Conservation (phyloP, 2,888 invertebrate genomes). For the Rhagonycha fulva region DNA sequence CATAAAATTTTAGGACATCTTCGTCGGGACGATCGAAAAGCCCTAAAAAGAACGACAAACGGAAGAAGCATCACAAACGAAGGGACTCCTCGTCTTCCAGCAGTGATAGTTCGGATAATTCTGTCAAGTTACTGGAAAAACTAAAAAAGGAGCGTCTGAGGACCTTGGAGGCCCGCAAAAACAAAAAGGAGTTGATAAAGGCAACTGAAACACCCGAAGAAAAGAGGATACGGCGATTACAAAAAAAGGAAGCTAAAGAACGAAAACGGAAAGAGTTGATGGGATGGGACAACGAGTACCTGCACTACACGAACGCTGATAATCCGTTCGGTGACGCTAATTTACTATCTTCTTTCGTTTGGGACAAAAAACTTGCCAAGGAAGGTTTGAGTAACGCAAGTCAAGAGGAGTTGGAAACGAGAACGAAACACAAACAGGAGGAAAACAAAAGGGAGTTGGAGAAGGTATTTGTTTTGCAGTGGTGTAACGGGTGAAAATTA, state of each 20-base stretch:
- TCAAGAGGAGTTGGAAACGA: constrained; percentile 78
- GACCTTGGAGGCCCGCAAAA: constrained; percentile 66
- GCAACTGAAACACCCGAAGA: constrained; percentile 95
- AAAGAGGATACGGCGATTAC: constrained; percentile 78
- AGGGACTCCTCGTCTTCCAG: constrained; percentile 7
- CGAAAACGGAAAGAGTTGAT: constrained; percentile 84
- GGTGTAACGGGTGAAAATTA: background rate
- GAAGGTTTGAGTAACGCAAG: constrained; percentile 84
- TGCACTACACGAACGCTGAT: constrained; percentile 96
- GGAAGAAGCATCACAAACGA: background rate
- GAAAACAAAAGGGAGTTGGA: constrained; percentile 92
- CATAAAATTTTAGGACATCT: background rate
- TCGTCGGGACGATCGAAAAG: background rate
- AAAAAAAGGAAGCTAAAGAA: constrained; percentile 92
- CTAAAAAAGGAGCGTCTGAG: constrained; percentile 73
- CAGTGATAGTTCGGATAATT: constrained; percentile 54
- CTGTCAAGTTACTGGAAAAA: constrained; percentile 70
- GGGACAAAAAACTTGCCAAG: constrained; percentile 94
- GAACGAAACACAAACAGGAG: constrained; percentile 85
- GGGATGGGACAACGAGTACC: constrained; percentile 97
- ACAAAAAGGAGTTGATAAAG: constrained; percentile 78
- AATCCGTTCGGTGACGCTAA: constrained; percentile 99
- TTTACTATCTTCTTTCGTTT: constrained; percentile 92
- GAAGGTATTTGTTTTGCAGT: constrained; percentile 61
- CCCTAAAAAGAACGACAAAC: background rate